These are phyloP conservation scores for Melanchra persicariae DNA, from an alignment of 2,888 invertebrate species.

Conservation along the genomic window DNA sequence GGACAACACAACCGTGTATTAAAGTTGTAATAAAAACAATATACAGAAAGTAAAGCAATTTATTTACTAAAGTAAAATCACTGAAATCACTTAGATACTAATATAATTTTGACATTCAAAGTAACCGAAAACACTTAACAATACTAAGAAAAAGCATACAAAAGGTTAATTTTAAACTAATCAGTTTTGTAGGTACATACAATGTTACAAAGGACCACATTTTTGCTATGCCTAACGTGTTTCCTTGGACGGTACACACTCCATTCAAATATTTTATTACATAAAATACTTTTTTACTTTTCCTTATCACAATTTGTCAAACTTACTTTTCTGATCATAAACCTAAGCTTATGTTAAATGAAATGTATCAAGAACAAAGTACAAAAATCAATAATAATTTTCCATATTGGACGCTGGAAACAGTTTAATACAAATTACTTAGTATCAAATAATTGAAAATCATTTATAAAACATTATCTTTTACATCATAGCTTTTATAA, in stretches of 20 bases:
- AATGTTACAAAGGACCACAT: neutral
- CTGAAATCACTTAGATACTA: neutral
- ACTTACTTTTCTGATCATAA: neutral
- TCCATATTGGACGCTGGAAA: neutral
- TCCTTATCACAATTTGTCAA: neutral
- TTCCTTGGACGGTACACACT: conserved; percentile 1
- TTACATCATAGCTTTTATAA: no score
- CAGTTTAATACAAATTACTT: neutral
- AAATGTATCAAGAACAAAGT: neutral
- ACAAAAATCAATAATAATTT: neutral
- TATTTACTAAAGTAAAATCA: conserved; percentile 14
- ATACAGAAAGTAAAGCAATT: conserved; percentile 3
- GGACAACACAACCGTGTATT: neutral
- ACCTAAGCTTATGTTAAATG: neutral
- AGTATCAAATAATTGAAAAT: neutral
- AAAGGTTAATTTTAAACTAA: neutral
- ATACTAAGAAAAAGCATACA: neutral
- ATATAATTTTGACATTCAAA: neutral
- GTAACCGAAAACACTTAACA: neutral
- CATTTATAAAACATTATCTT: neutral
- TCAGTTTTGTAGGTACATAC: neutral
- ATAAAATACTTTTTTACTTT: neutral
- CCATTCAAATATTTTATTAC: neutral
- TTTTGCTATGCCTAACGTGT: conserved; percentile 10
- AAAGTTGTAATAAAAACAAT: conserved; percentile 15